Conservation (phyloP, 2,888 invertebrate species). For the Cataglyphis cursor region DNA sequence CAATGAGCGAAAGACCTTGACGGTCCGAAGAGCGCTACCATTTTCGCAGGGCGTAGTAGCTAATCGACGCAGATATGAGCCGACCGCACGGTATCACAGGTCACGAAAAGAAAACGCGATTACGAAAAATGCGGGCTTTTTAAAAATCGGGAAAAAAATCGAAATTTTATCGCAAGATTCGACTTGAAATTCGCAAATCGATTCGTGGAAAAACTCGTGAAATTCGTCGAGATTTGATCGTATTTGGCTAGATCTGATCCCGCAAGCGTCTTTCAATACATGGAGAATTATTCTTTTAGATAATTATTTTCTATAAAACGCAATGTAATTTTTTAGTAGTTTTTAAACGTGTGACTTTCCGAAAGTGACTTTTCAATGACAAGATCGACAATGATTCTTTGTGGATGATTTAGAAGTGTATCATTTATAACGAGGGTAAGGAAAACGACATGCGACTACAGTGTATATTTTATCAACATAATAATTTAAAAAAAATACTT, state of each 20-base stretch:
- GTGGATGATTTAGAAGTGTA: not conserved
- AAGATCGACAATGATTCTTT: not conserved
- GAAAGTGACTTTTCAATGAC: not conserved
- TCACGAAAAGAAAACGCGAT: not conserved
- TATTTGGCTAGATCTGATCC: not conserved
- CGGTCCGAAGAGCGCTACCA: conserved; percentile 50
- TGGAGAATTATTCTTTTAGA: not conserved
- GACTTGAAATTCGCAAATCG: not conserved
- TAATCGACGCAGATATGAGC: conserved; percentile 42
- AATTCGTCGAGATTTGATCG: not conserved
- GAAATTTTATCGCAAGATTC: not conserved
- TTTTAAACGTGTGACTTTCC: not conserved
- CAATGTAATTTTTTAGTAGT: too few relatives aligned
- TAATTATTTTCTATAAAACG: not conserved
- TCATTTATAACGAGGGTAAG: conserved; percentile 11
- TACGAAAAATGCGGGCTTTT: conserved; percentile 10
- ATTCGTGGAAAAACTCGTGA: not conserved
- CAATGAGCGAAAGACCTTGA: conserved; percentile 48
- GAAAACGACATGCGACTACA: not conserved
- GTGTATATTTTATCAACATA: not conserved
- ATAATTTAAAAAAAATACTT: not conserved
- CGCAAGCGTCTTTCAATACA: not conserved
- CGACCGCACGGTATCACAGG: conserved; percentile 9
- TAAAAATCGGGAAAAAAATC: not conserved
- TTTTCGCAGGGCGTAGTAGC: conserved; percentile 52